Percentiles rank a stretch among this genome's conserved stretches.
Conservation (phyloP, 2,888 invertebrate genomes). For the Galeruca laticollis region DNA sequence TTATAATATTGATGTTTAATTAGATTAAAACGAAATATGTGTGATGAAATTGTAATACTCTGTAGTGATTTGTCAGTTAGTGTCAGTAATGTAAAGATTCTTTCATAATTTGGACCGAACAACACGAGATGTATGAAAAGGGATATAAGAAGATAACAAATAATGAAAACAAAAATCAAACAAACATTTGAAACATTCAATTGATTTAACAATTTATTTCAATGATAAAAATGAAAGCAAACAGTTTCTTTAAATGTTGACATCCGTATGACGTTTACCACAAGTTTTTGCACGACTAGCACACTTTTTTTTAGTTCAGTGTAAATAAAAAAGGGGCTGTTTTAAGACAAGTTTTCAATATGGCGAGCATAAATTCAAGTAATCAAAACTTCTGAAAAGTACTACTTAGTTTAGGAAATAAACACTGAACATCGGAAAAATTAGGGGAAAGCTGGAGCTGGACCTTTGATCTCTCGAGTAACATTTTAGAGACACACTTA, state of each 20-base stretch:
- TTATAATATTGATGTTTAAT: background rate
- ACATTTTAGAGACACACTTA: too few species aligned
- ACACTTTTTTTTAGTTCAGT: conserved; percentile 46
- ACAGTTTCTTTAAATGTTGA: conserved; percentile 2
- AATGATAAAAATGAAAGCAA: background rate
- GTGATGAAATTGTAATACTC: conserved; percentile 43
- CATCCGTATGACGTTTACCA: conserved; percentile 43
- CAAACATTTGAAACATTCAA: too few species aligned
- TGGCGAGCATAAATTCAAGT: background rate
- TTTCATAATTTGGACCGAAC: conserved; percentile 20
- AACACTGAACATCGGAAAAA: too few species aligned
- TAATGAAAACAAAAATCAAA: conserved; percentile 1
- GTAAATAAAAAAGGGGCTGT: conserved; percentile 34
- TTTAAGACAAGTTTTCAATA: conserved; percentile 38
- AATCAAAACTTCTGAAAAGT: background rate
- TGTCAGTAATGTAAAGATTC: conserved; percentile 28
- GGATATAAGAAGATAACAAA: conserved; percentile 11
- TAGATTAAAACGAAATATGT: conserved; percentile 24
- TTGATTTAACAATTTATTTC: background rate
- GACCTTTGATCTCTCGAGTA: too few species aligned
- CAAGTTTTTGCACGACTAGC: conserved; percentile 63
- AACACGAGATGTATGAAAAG: conserved; percentile 1
- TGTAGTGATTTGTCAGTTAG: conserved; percentile 40
- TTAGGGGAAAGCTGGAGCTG: too few species aligned
- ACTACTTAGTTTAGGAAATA: background rate